Conservation (phyloP, 2,888 invertebrate species). For the Capitulum mitella region DNA sequence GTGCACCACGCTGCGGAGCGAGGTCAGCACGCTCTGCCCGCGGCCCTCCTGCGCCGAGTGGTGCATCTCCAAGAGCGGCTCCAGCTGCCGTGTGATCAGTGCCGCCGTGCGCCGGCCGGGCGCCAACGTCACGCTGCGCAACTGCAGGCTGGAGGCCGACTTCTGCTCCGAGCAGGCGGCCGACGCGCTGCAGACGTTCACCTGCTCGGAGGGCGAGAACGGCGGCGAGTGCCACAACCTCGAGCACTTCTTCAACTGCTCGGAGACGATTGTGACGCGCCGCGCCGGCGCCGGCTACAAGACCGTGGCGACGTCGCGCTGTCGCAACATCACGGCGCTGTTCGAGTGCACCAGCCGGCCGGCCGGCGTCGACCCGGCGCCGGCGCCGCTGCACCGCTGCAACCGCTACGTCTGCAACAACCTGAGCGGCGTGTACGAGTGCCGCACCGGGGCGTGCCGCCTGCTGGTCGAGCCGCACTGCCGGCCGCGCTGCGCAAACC, state of each 20-base stretch:
- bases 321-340: slow-evolving; percentile 61
- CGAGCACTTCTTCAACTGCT: slow-evolving; percentile 83
- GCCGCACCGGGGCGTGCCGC: slow-evolving; percentile 51
- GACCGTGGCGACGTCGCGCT: slow-evolving; percentile 49
- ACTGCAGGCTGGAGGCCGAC: slow-evolving; percentile 33
- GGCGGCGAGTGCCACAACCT: slow-evolving; percentile 80
- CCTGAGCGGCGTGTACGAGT: slow-evolving; percentile 73
- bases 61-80: slow-evolving; percentile 85
- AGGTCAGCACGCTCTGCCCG: slow-evolving; percentile 66
- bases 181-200: slow-evolving; percentile 46
- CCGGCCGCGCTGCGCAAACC: not conserved
- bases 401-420: not conserved
- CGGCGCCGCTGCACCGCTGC: not conserved
- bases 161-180: slow-evolving; percentile 35
- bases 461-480: slow-evolving; percentile 36
- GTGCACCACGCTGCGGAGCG: slow-evolving; percentile 76
- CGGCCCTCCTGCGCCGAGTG: slow-evolving; percentile 90
- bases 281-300: slow-evolving; percentile 83
- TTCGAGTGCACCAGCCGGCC: slow-evolving; percentile 62
- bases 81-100: slow-evolving; percentile 80
- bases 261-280: slow-evolving; percentile 56
- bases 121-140: slow-evolving; percentile 63
- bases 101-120: slow-evolving; percentile 80
- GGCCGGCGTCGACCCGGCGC: slow-evolving; percentile 66
- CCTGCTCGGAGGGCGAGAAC: slow-evolving; percentile 55